phyloP scores from a whole-genome alignment of 2,888 invertebrate species.

The Coenonympha glycerion region DNA sequence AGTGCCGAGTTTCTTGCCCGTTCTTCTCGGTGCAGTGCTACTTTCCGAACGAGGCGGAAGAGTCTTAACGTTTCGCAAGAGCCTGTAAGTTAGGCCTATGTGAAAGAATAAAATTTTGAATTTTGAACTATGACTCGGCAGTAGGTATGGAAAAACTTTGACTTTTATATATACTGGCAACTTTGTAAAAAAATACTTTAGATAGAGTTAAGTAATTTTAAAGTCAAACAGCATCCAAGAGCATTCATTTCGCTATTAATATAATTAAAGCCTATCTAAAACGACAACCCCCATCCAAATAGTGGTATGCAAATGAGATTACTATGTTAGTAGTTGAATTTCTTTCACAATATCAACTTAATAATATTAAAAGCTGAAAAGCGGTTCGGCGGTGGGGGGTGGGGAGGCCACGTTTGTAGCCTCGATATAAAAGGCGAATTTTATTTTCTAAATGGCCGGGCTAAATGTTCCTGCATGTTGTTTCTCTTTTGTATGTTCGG shows the following conservation, averaged over 20 bases:
- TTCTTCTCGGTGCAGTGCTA: too few species aligned
- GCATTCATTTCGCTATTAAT: neutral
- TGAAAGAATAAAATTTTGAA: too few species aligned
- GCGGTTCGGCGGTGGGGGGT: slow-evolving; percentile 27
- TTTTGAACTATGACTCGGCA: too few species aligned
- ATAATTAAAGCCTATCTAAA: slow-evolving; percentile 4
- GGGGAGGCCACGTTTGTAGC: slow-evolving; percentile 24
- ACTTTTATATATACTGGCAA: too few species aligned
- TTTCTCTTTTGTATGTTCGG: slow-evolving; percentile 30
- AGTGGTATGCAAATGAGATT: slow-evolving; percentile 26
- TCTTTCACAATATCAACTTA: slow-evolving; percentile 26
- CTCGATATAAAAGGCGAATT: slow-evolving; percentile 30
- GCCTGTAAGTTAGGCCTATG: too few species aligned
- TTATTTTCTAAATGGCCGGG: slow-evolving; percentile 34
- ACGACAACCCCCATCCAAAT: neutral
- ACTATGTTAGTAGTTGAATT: slow-evolving; percentile 27
- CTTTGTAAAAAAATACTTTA: too few species aligned
- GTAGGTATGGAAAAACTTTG: too few species aligned
- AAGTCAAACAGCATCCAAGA: neutral
- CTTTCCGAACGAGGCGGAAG: too few species aligned
- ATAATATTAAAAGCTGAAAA: slow-evolving; percentile 29
- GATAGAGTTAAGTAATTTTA: too few species aligned
- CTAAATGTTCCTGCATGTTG: slow-evolving; percentile 31
- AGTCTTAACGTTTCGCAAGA: too few species aligned
- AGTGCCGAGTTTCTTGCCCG: too few species aligned